A percentile compares a stretch with the other conserved stretches of the same genome.
phyloP scores from a whole-genome alignment of 2,797 vertebrate species.

The Sebastes steindachneri region DNA sequence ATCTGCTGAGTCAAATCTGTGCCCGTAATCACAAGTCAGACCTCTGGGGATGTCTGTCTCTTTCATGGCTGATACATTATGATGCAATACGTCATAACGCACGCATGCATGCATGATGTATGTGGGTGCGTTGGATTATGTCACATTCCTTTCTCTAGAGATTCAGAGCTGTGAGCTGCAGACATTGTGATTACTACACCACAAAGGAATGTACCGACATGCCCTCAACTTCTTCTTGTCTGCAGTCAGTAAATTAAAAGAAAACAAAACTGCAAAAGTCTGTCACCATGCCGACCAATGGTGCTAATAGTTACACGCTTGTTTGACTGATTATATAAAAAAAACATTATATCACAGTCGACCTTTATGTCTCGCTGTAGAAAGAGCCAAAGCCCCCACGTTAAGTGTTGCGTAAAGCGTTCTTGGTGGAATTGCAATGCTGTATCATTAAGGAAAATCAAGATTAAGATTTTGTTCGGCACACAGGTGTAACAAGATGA shows the following conservation, averaged over 20 bases:
- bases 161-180: conserved; percentile 8
- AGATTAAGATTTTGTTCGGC: background rate
- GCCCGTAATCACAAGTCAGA: conserved; percentile 10
- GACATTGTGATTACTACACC: conserved; percentile 26
- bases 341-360: conserved; percentile 4
- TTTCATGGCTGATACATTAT: background rate
- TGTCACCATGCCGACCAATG: background rate
- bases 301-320: background rate
- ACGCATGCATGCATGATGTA: background rate
- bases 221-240: conserved; percentile 21
- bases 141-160: background rate
- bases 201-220: conserved; percentile 36
- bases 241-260: conserved; percentile 31
- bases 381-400: background rate
- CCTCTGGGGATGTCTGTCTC: background rate
- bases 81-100: background rate
- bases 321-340: conserved; percentile 3
- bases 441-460: background rate
- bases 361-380: background rate
- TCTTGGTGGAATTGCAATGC: background rate
- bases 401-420: background rate
- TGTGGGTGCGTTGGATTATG: conserved; percentile 1
- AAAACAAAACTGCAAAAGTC: conserved; percentile 33
- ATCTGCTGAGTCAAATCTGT: conserved; percentile 1
- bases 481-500: background rate